Base-by-base conservation (phyloP, 2,888 invertebrate genomes). In the Apoda limacodes region DNA sequence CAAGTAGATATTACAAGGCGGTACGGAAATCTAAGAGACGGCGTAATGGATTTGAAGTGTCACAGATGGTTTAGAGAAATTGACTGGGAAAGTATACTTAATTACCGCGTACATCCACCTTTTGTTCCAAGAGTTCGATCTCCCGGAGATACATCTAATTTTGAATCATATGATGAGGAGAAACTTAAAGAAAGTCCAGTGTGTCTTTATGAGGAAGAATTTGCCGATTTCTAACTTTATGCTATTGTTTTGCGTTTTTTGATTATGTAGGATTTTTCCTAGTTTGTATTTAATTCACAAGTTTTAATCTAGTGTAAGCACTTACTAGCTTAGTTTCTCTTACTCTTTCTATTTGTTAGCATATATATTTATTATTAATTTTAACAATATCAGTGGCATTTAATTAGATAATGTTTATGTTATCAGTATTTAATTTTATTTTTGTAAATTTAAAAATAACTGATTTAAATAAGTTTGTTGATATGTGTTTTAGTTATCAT, bases 21-120 rank as follows among this genome's bases (percentile, higher is more conserved):
- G 28, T 96, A 75, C 61, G 98, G 98, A 9, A 96, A 94, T 63
- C 82, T 98, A 39, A 92, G 90, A 61, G 88, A 90, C 45, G 98
- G 96, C 3, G 86, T 89, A 9, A 82, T 88, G 50, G 98, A 98
- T 65, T 93, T 98, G 42, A 98, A 96, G 68, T 86, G 85, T 39
- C 96, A 98, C 67, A 87, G 86, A 45, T 98, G 97, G 95, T 98
- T 97, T 56, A 83, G 84, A 35, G 85, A 87, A 9, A 86, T 89
- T n/a, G 90, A 96, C 58, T 98, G 96, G 95, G 88, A 90, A 36
- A 84, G 84, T 26, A 76, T 98, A 37, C 87, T 93, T 39, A 88
- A 93, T 59, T 86, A 88, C 55, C 88, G 89, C 52, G 63, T 91
- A 1, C 65, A 60, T 10, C 82, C 91, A 0, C 86, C 86, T 0